These are phyloP conservation scores for Burhinus oedicnemus DNA, from an alignment of 2,113 vertebrate species.

Conservation along the genomic window DNA sequence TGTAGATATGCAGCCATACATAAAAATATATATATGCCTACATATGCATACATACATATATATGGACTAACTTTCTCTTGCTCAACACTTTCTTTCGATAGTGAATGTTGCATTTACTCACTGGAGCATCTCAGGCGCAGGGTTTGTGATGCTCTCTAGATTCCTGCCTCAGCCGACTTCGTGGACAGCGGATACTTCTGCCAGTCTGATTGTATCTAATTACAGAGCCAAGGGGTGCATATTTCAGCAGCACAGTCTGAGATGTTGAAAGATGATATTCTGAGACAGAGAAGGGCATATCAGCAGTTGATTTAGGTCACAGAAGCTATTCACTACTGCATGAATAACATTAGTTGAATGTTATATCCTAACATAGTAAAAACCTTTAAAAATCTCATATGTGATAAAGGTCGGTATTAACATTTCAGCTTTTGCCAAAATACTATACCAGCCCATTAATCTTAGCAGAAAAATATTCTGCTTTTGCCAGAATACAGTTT, in stretches of 20 bases:
- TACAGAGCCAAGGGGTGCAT: slow-evolving; percentile 22
- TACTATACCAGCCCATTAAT: not conserved
- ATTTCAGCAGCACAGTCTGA: slow-evolving; percentile 32
- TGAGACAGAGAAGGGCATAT: slow-evolving; percentile 39
- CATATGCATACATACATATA: not conserved
- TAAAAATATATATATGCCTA: not conserved
- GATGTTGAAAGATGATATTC: slow-evolving; percentile 55
- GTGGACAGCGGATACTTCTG: slow-evolving; percentile 10
- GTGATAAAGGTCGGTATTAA: not conserved
- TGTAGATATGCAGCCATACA: not conserved
- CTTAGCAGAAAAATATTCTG: not conserved
- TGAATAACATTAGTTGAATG: not conserved
- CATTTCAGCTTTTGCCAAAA: not conserved
- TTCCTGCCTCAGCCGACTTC: not conserved
- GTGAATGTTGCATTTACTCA: not conserved
- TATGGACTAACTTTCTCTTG: not conserved
- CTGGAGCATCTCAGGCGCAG: not conserved
- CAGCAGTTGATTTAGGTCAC: slow-evolving; percentile 37
- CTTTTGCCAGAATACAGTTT: not conserved
- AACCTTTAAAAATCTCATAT: not conserved
- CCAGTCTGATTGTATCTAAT: slow-evolving; percentile 16
- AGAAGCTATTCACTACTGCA: not conserved
- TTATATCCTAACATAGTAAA: not conserved
- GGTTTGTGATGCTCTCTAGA: not conserved
- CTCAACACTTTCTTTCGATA: not conserved